Conservation (phyloP, 2,113 vertebrate genomes). For the Pelmatolapia mariae region DNA sequence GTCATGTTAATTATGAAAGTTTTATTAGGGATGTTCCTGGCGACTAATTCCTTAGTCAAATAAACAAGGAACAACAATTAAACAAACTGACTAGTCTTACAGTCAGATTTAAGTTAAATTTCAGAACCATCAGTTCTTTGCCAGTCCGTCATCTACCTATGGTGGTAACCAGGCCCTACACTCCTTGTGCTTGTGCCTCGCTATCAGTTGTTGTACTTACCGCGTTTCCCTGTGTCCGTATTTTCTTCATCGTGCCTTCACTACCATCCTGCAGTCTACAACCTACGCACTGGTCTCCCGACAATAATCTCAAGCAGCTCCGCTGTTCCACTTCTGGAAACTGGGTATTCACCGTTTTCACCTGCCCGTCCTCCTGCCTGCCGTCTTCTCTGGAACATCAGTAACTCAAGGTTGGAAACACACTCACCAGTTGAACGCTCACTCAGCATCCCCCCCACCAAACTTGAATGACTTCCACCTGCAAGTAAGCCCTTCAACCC, state of each 20-base stretch:
- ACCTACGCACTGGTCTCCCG: rapidly evolving
- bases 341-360: background rate
- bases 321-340: background rate
- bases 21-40: background rate
- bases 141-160: background rate
- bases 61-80: background rate
- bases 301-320: background rate
- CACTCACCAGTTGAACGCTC: background rate
- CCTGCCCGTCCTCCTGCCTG: background rate
- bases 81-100: background rate
- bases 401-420: background rate
- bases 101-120: background rate
- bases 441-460: background rate
- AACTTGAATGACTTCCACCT: background rate
- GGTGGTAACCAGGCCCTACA: background rate
- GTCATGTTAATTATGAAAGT: background rate
- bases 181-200: background rate
- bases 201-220: background rate
- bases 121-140: background rate
- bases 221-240: rapidly evolving
- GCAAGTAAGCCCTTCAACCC: background rate
- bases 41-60: rapidly evolving
- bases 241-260: background rate
- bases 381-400: background rate
- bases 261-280: background rate